Conservation (phyloP, 2,797 vertebrate species). For the Corythornis leucogaster region DNA sequence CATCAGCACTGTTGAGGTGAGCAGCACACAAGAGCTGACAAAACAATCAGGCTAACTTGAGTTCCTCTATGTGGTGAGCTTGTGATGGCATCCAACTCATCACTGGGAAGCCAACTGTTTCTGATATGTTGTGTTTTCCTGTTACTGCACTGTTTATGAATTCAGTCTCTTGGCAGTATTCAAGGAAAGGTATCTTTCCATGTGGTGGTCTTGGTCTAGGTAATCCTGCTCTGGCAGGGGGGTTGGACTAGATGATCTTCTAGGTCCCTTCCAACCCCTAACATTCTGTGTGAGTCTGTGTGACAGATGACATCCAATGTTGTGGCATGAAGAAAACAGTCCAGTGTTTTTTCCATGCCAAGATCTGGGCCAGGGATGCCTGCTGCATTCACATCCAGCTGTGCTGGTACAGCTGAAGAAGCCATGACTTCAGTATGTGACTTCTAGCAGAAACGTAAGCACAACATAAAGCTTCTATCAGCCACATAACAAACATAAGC, state of each 20-base stretch:
- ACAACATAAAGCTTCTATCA: background rate
- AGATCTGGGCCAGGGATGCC: background rate
- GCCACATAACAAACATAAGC: background rate
- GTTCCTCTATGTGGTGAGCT: background rate
- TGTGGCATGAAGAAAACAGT: background rate
- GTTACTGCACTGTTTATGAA: background rate
- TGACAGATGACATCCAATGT: background rate
- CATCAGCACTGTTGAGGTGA: background rate
- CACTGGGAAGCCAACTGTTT: background rate
- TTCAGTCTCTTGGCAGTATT: background rate
- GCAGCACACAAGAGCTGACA: background rate
- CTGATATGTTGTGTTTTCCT: background rate
- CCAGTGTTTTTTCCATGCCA: background rate
- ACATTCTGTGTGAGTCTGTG: no score
- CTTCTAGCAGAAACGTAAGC: background rate
- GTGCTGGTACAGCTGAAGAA: background rate
- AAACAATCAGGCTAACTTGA: background rate
- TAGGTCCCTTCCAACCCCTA: no score
- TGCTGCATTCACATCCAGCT: background rate
- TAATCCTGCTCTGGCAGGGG: no score
- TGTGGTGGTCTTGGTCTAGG: no score
- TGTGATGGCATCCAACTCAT: background rate
- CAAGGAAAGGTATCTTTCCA: background rate
- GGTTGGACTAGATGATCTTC: no score
- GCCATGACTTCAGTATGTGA: background rate